Percentiles rank a stretch among this genome's conserved stretches.
phyloP scores from a whole-genome alignment of 2,113 vertebrate genomes.

The Rhineura floridana region DNA sequence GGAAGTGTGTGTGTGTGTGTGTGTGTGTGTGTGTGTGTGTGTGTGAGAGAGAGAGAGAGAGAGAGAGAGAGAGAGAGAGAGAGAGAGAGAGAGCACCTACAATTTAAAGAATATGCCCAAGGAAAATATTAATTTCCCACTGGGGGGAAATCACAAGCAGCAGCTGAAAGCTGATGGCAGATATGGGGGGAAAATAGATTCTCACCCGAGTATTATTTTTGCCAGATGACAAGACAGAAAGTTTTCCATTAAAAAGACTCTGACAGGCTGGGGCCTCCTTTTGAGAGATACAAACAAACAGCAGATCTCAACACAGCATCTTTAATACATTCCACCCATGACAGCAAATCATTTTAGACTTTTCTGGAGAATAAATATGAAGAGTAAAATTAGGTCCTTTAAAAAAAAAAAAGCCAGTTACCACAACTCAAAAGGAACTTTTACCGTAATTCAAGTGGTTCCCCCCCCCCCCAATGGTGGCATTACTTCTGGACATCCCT shows the following conservation, averaged over 20 bases:
- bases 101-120: background rate
- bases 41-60: too few relatives aligned
- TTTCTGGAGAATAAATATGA: accelerated
- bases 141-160: background rate
- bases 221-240: background rate
- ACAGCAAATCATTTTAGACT: background rate
- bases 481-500: slow-evolving; percentile 1
- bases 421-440: background rate
- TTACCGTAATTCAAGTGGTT: background rate
- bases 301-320: background rate
- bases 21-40: too few relatives aligned
- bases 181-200: background rate
- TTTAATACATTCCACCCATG: background rate
- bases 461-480: slow-evolving; percentile 1
- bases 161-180: background rate
- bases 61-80: too few relatives aligned
- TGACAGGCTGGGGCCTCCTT: background rate
- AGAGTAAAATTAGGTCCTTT: background rate
- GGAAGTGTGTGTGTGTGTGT: too few relatives aligned
- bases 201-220: background rate
- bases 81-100: too few relatives aligned
- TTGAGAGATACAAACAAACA: background rate
- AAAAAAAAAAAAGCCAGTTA: background rate
- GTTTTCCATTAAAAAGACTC: background rate
- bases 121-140: background rate